Conservation (phyloP, 2,113 vertebrate genomes). For the Carassius gibelio region DNA sequence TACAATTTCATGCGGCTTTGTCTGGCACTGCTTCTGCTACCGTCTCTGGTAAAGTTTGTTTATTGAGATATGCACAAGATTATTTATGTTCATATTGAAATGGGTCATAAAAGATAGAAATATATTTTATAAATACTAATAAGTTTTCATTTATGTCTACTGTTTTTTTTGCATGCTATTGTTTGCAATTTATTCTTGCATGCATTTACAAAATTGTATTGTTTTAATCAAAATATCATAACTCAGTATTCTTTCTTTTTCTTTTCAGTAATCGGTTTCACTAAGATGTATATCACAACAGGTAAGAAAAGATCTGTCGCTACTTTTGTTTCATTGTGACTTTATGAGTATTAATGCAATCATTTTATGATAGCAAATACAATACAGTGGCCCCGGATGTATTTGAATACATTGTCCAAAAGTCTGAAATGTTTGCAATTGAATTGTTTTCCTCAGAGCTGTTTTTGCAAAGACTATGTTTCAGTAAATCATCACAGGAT, state of each 20-base stretch:
- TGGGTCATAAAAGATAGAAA: background rate
- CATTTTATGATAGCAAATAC: background rate
- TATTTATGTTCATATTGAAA: background rate
- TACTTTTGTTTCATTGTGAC: background rate
- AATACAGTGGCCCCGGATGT: background rate
- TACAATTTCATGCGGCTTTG: background rate
- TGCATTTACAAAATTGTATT: background rate
- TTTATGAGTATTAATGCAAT: background rate
- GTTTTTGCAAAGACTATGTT: background rate
- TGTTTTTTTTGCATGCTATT: background rate
- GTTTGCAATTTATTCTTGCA: background rate
- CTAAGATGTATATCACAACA: too few relatives aligned
- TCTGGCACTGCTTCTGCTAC: background rate
- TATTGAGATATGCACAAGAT: background rate
- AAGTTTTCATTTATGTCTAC: background rate
- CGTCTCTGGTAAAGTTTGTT: constrained; percentile 1
- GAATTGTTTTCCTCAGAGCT: too few relatives aligned
- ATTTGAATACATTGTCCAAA: too few relatives aligned
- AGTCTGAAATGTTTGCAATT: too few relatives aligned
- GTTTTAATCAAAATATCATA: background rate
- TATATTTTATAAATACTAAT: background rate
- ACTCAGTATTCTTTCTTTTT: background rate
- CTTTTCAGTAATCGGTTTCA: background rate
- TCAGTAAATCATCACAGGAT: background rate
- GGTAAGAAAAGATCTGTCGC: background rate